These are phyloP conservation scores for Axis porcinus DNA, from an alignment of 2,113 vertebrate genomes.

Conservation along the genomic window DNA sequence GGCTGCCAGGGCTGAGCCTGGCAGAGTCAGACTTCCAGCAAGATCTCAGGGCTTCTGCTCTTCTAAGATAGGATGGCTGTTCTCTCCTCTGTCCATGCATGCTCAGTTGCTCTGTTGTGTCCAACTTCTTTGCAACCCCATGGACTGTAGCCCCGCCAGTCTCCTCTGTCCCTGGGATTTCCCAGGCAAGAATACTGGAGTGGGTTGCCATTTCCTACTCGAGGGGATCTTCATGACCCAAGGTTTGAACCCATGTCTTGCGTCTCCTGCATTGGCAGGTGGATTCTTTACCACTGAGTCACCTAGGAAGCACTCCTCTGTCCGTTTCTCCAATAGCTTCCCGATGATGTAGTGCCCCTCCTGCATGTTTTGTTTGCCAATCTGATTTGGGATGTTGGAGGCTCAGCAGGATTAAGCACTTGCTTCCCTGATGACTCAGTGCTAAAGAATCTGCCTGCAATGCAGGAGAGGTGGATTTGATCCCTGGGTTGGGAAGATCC, in stretches of 20 bases:
- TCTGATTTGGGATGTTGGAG: neutral
- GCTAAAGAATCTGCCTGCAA: neutral
- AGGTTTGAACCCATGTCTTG: neutral
- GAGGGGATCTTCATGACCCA: neutral
- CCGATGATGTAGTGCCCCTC: neutral
- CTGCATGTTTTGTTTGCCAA: neutral
- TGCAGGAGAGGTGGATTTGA: neutral
- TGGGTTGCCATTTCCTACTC: neutral
- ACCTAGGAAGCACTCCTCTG: neutral
- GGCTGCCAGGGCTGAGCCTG: neutral
- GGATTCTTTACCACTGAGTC: neutral
- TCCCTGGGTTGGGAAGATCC: neutral
- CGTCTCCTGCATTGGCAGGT: neutral
- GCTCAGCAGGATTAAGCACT: neutral
- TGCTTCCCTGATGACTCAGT: neutral
- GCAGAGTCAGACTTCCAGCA: neutral
- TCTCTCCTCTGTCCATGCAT: neutral
- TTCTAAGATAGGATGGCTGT: neutral
- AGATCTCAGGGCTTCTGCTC: neutral
- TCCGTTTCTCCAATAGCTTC: neutral
- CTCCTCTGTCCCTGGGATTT: neutral
- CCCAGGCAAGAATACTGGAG: neutral
- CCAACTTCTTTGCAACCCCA: neutral
- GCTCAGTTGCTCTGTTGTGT: neutral
- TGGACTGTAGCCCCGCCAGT: fast-evolving